Conservation (phyloP, 2,797 vertebrate species). For the Siniperca scherzeri region DNA sequence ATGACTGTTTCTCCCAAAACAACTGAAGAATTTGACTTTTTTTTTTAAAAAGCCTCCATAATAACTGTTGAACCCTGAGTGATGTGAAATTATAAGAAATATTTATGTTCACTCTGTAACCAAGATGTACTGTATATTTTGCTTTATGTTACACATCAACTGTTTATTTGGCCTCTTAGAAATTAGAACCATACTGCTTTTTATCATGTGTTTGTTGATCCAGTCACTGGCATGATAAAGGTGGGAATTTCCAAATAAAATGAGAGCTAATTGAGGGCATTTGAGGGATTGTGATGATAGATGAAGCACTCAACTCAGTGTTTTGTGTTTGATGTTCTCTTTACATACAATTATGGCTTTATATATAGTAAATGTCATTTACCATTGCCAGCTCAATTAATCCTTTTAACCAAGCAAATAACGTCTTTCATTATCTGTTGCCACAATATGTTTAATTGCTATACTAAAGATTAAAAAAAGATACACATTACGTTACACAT, state of each 20-base stretch:
- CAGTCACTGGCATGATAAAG: constrained; percentile 30
- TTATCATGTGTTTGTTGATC: constrained; percentile 57
- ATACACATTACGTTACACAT: too few species aligned
- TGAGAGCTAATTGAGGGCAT: constrained; percentile 32
- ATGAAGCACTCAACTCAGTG: constrained; percentile 12
- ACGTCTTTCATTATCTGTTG: constrained; percentile 17
- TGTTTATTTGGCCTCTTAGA: constrained; percentile 49
- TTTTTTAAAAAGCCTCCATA: constrained; percentile 23
- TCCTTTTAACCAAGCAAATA: not conserved
- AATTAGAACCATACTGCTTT: constrained; percentile 46
- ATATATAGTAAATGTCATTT: constrained; percentile 10
- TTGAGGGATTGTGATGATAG: constrained; percentile 44
- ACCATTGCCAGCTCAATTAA: not conserved
- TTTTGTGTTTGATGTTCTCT: constrained; percentile 21
- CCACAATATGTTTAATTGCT: constrained; percentile 10
- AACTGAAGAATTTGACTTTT: constrained; percentile 58
- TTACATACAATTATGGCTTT: constrained; percentile 20
- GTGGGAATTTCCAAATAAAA: constrained; percentile 54
- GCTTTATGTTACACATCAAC: constrained; percentile 24
- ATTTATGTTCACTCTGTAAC: constrained; percentile 49
- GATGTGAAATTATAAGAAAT: constrained; percentile 46
- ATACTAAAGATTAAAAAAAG: not conserved
- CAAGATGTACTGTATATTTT: constrained; percentile 17
- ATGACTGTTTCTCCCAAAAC: constrained; percentile 74
- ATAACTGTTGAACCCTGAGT: constrained; percentile 43